Conservation (phyloP, 2,113 vertebrate genomes). For the Microcebus lehilahytsara region DNA sequence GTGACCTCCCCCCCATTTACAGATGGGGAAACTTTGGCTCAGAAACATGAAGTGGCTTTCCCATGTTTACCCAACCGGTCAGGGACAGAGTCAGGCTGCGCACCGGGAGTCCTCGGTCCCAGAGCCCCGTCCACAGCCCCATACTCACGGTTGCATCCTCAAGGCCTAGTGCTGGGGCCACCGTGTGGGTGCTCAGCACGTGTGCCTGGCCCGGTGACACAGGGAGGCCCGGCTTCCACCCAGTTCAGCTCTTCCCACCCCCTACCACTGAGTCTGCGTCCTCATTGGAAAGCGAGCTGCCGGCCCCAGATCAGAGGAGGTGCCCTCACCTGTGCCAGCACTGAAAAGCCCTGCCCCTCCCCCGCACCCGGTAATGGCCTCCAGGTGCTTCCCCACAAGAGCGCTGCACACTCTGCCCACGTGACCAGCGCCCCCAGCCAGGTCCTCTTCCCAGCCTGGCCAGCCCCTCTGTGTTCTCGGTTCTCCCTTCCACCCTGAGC, state of each 20-base stretch:
- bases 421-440: background rate
- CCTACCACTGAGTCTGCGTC: background rate
- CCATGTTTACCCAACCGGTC: background rate
- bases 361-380: too few species aligned
- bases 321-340: background rate
- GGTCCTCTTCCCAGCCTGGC: background rate
- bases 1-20: background rate
- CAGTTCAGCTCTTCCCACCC: too few species aligned
- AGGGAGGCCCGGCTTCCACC: too few species aligned
- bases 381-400: background rate
- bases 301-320: background rate
- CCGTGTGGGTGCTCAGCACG: background rate
- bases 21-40: background rate
- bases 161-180: background rate
- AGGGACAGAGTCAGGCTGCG: background rate
- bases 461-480: background rate
- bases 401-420: background rate
- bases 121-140: background rate
- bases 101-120: background rate
- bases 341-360: background rate
- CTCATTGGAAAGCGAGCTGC: background rate
- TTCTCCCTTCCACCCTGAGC: too few species aligned
- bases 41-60: background rate
- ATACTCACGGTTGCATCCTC: background rate
- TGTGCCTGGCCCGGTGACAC: background rate